A percentile compares a stretch with the other conserved stretches of the same genome.
phyloP scores from a whole-genome alignment of 2,113 vertebrate species.

The Prolemur simus region DNA sequence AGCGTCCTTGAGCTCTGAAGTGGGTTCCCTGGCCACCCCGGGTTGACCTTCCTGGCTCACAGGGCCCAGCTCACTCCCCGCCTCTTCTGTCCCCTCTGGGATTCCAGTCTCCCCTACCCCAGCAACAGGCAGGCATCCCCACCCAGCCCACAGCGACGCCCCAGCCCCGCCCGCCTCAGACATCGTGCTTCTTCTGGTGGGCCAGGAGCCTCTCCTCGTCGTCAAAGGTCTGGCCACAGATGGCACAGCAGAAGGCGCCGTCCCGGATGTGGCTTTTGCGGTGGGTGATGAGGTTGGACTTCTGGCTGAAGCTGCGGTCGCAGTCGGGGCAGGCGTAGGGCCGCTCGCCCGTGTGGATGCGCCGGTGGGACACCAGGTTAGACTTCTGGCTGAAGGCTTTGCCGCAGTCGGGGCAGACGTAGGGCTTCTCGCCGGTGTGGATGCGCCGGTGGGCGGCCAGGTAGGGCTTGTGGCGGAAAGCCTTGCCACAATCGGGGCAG shows the following conservation, averaged over 20 bases:
- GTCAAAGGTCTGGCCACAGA: constrained; percentile 78
- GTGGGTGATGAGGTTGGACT: constrained; percentile 79
- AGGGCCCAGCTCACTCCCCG: not conserved
- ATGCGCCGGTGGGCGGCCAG: constrained; percentile 78
- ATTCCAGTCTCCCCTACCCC: too few relatives aligned
- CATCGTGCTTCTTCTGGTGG: constrained; percentile 85
- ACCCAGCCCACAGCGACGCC: fast-evolving
- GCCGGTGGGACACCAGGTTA: constrained; percentile 80
- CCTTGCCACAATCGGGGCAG: constrained; percentile 80
- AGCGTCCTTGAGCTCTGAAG: not conserved
- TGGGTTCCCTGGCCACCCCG: not conserved
- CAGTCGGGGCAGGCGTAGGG: constrained; percentile 78
- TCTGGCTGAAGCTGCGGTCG: constrained; percentile 74
- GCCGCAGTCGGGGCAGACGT: constrained; percentile 77
- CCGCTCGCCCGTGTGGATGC: constrained; percentile 77
- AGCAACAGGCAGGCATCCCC: not conserved
- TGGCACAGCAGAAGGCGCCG: constrained; percentile 77
- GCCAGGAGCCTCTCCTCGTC: constrained; percentile 85
- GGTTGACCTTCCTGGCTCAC: not conserved
- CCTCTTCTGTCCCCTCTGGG: not conserved
- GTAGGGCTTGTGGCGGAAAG: constrained; percentile 81
- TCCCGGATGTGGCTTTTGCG: constrained; percentile 81
- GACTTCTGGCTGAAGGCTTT: constrained; percentile 82
- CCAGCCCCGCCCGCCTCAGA: constrained; percentile 55
- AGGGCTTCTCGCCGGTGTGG: constrained; percentile 79